Conservation (phyloP, 2,797 vertebrate genomes). For the Eupleurogrammus muticus region DNA sequence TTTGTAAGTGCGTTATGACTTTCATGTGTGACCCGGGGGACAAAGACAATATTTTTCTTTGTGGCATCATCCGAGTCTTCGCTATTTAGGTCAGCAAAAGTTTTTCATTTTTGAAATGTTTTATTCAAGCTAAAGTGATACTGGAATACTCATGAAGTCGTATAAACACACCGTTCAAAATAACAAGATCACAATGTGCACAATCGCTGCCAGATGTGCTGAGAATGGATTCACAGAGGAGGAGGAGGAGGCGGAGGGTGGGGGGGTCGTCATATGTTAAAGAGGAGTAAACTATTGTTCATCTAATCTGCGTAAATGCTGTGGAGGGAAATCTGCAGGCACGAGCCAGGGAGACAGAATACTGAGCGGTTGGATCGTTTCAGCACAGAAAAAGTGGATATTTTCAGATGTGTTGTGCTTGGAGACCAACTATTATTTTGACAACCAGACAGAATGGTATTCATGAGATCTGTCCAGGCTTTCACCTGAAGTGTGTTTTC, state of each 20-base stretch:
- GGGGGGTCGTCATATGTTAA: slow-evolving; percentile 41
- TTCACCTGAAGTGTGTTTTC: slow-evolving; percentile 77
- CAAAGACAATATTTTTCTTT: slow-evolving; percentile 51
- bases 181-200: slow-evolving; percentile 46
- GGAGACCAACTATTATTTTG: slow-evolving; percentile 79
- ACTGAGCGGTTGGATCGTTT: slow-evolving; percentile 61
- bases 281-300: slow-evolving; percentile 62
- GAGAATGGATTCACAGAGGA: slow-evolving; percentile 35
- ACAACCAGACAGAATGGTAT: slow-evolving; percentile 73
- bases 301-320: slow-evolving; percentile 44
- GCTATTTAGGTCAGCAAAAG: slow-evolving; percentile 48
- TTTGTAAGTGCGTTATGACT: slow-evolving; percentile 59
- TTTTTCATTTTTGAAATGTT: slow-evolving; percentile 23
- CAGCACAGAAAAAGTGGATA: slow-evolving; percentile 73
- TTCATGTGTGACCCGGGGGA: slow-evolving; percentile 56
- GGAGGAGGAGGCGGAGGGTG: neutral
- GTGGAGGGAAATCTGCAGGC: slow-evolving; percentile 43
- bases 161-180: slow-evolving; percentile 34
- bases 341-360: slow-evolving; percentile 50
- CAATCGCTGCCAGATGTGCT: slow-evolving; percentile 62
- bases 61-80: slow-evolving; percentile 31
- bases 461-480: slow-evolving; percentile 62
- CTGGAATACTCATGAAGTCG: slow-evolving; percentile 16
- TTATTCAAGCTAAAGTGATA: slow-evolving; percentile 27
- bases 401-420: slow-evolving; percentile 82